Conservation (phyloP, 2,113 vertebrate species). For the Telmatochromis sp. region DNA sequence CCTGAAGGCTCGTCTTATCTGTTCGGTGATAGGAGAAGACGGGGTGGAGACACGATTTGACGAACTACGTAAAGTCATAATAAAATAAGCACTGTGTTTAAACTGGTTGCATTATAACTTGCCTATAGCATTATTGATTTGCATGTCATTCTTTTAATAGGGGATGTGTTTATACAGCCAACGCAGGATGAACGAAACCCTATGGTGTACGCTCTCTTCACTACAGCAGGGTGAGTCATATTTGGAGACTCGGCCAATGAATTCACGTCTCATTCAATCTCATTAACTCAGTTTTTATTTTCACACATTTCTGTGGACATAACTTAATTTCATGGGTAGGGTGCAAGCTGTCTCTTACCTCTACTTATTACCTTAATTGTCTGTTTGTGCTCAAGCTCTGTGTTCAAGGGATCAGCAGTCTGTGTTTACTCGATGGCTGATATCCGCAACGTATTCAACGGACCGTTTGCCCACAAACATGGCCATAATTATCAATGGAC, state of each 20-base stretch:
- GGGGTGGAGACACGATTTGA: conserved; percentile 82
- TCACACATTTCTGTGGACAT: background rate
- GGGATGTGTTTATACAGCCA: conserved; percentile 78
- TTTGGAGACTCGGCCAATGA: background rate
- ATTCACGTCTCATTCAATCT: background rate
- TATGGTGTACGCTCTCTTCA: conserved; percentile 76
- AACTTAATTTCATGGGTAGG: background rate
- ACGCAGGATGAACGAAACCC: conserved; percentile 79
- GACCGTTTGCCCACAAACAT: conserved; percentile 81
- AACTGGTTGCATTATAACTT: background rate
- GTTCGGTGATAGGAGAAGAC: conserved; percentile 78
- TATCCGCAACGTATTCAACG: conserved; percentile 81
- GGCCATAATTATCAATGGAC: conserved; percentile 82
- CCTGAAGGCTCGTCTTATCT: conserved; percentile 80
- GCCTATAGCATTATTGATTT: background rate
- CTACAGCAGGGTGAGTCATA: conserved; percentile 74
- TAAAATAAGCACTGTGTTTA: background rate
- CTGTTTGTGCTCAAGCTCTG: conserved; percentile 65
- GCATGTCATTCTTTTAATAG: conserved; percentile 44
- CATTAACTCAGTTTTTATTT: background rate
- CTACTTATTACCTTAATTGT: background rate
- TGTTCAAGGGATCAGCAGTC: conserved; percentile 81
- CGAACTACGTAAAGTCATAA: conserved; percentile 73
- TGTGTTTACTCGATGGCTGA: conserved; percentile 83
- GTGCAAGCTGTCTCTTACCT: background rate